phyloP scores from a whole-genome alignment of 1,140 invertebrate species.

The Drosophila albomicans region DNA sequence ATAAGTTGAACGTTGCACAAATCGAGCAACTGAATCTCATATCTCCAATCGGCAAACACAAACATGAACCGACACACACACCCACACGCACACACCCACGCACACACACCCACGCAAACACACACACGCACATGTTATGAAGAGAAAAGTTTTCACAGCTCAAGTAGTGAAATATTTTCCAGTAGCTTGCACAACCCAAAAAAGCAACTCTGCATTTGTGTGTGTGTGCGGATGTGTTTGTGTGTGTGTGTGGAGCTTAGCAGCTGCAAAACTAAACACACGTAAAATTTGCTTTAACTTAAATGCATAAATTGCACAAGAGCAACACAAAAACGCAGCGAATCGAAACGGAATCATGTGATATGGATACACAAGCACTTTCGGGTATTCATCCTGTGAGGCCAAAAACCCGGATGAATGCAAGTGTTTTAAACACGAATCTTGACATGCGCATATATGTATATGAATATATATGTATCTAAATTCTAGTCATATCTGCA shows the following conservation, averaged over 20 bases:
- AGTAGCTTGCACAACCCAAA: conserved; percentile 52
- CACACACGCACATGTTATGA: conserved; percentile 7
- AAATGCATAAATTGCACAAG: conserved; percentile 72
- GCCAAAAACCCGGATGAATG: conserved; percentile 42
- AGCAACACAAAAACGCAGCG: conserved; percentile 47
- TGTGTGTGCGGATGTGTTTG: not conserved
- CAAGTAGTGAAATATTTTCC: conserved; percentile 59
- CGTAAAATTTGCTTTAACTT: conserved; percentile 56
- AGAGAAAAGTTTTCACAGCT: conserved; percentile 44
- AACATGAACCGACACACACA: conserved; percentile 15
- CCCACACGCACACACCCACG: not conserved
- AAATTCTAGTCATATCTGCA: not conserved
- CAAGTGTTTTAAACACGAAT: conserved; percentile 64
- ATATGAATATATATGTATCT: not conserved
- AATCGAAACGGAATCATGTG: conserved; percentile 40
- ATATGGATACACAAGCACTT: conserved; percentile 9
- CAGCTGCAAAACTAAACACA: conserved; percentile 56
- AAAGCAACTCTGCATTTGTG: conserved; percentile 16
- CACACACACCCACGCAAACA: not conserved
- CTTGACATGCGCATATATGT: conserved; percentile 50
- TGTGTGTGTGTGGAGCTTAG: conserved; percentile 26
- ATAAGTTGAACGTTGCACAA: conserved; percentile 66
- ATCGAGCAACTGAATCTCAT: conserved; percentile 35
- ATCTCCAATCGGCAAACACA: conserved; percentile 31
- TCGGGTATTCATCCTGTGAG: not conserved